Conservation (phyloP, 1,140 invertebrate species). For the Monochamus saltuarius region DNA sequence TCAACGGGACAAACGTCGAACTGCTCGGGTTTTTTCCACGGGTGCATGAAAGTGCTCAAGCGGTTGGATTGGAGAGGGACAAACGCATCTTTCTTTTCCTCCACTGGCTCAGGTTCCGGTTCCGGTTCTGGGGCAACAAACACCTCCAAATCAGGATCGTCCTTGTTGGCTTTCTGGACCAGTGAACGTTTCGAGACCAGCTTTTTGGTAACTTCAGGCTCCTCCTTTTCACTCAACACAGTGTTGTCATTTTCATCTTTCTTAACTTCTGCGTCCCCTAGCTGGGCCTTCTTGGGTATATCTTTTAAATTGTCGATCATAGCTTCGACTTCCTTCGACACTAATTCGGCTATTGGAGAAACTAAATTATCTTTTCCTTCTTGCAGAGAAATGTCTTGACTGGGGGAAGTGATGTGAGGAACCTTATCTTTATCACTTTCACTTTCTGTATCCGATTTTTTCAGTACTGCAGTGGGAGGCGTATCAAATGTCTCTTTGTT, state of each 20-base stretch:
- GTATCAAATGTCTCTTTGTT: too few relatives aligned
- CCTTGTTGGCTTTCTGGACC: conserved; percentile 44
- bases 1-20: conserved; percentile 45
- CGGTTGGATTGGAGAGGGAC: conserved; percentile 49
- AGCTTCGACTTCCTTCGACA: too few relatives aligned
- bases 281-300: neutral
- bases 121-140: conserved; percentile 40
- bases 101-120: conserved; percentile 30
- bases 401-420: too few relatives aligned
- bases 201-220: conserved; percentile 23
- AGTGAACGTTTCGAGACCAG: conserved; percentile 46
- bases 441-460: too few relatives aligned
- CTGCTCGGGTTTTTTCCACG: conserved; percentile 47
- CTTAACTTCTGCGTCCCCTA: neutral
- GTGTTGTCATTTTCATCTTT: neutral
- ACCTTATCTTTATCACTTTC: too few relatives aligned
- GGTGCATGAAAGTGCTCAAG: conserved; percentile 47
- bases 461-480: too few relatives aligned
- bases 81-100: conserved; percentile 38
- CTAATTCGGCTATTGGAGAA: too few relatives aligned
- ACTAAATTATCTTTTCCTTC: too few relatives aligned
- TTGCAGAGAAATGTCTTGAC: too few relatives aligned
- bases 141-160: conserved; percentile 45
- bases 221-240: conserved; percentile 2
- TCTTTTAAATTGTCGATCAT: too few relatives aligned